A percentile compares a stretch with the other conserved stretches of the same genome.
phyloP scores from a whole-genome alignment of 2,113 vertebrate genomes.

The Etheostoma spectabile region DNA sequence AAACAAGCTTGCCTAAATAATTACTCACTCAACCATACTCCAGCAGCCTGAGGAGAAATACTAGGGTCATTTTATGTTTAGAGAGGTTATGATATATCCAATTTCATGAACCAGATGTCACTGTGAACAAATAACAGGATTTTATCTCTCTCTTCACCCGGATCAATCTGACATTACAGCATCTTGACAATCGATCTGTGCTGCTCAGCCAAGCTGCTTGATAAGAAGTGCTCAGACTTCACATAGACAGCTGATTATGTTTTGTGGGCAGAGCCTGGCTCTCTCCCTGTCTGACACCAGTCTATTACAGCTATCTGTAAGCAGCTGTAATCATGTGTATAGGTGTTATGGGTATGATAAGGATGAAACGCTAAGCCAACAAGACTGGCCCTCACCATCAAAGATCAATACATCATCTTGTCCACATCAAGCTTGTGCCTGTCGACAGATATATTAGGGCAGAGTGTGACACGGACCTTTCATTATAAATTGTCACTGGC shows the following conservation, averaged over 20 bases:
- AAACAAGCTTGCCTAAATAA: slow-evolving; percentile 66
- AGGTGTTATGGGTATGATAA: slow-evolving; percentile 64
- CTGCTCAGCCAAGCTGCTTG: slow-evolving; percentile 48
- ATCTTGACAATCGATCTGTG: slow-evolving; percentile 64
- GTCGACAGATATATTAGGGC: slow-evolving; percentile 49
- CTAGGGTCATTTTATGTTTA: slow-evolving; percentile 9
- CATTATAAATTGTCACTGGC: slow-evolving; percentile 28
- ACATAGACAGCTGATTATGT: slow-evolving; percentile 63
- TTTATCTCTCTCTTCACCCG: slow-evolving; percentile 13
- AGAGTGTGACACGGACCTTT: slow-evolving; percentile 18
- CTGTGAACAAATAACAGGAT: slow-evolving; percentile 34
- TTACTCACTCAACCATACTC: slow-evolving; percentile 49
- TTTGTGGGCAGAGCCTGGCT: slow-evolving; percentile 44
- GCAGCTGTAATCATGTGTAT: slow-evolving; percentile 61
- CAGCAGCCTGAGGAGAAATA: slow-evolving; percentile 18
- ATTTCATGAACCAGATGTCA: slow-evolving; percentile 38
- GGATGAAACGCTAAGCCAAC: slow-evolving; percentile 45
- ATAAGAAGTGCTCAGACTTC: slow-evolving; percentile 58
- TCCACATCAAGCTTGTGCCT: slow-evolving; percentile 40
- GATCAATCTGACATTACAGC: slow-evolving; percentile 50
- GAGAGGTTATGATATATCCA: slow-evolving; percentile 22
- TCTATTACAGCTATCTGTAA: slow-evolving; percentile 60
- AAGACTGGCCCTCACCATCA: slow-evolving; percentile 17
- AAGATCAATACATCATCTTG: slow-evolving; percentile 63
- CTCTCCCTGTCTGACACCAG: slow-evolving; percentile 56